phyloP scores from a whole-genome alignment of 2,888 invertebrate genomes.

The Acrocyrtus sp. region DNA sequence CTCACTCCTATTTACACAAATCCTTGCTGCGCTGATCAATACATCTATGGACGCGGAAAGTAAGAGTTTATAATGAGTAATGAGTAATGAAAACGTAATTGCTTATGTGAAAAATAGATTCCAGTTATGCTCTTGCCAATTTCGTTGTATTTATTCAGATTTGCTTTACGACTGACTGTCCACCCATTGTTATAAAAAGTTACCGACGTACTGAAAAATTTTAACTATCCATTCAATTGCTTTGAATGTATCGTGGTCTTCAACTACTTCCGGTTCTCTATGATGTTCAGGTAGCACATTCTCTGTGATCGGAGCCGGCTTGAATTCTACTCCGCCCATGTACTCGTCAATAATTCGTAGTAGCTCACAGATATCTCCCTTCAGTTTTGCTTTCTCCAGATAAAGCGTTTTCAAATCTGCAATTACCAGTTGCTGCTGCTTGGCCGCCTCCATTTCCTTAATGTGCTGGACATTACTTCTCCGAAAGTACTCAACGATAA shows the following conservation, averaged over 20 bases:
- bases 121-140: too few relatives aligned
- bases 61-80: too few relatives aligned
- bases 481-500: constrained; percentile 6
- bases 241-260: not conserved
- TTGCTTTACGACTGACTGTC: too few relatives aligned
- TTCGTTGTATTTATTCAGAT: too few relatives aligned
- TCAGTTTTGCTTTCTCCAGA: not conserved
- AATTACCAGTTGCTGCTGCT: not conserved
- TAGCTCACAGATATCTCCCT: not conserved
- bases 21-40: too few relatives aligned
- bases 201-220: too few relatives aligned
- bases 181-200: too few relatives aligned
- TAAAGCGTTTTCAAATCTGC: not conserved
- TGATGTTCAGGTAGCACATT: not conserved
- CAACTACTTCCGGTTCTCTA: not conserved
- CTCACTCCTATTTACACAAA: too few relatives aligned
- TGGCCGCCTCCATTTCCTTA: not conserved
- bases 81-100: too few relatives aligned
- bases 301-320: not conserved
- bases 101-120: too few relatives aligned
- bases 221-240: too few relatives aligned
- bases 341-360: not conserved
- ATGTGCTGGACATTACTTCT: not conserved
- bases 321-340: not conserved
- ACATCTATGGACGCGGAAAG: too few relatives aligned